These are phyloP conservation scores for Cisticola juncidis DNA, from an alignment of 2,113 vertebrate species.

Conservation along the genomic window DNA sequence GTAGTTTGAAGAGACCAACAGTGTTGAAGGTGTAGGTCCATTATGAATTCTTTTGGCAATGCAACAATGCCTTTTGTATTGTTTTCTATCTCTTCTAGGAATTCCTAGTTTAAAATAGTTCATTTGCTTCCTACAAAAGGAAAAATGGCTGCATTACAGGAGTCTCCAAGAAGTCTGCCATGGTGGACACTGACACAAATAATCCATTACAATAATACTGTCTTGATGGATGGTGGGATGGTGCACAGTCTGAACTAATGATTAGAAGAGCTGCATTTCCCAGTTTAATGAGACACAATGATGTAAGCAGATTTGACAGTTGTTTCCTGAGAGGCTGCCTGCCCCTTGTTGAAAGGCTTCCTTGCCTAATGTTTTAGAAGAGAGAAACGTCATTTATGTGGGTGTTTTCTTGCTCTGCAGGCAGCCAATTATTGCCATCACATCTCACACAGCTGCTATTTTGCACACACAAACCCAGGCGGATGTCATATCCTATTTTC, in stretches of 20 bases:
- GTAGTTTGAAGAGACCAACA: background rate
- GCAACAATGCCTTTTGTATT: background rate
- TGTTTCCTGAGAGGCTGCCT: conserved; percentile 12
- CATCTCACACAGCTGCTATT: conserved; percentile 27
- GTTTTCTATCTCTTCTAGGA: background rate
- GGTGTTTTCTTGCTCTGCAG: conserved; percentile 53
- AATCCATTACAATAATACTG: background rate
- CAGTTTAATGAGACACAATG: conserved; percentile 36
- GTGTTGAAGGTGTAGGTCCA: background rate
- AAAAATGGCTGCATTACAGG: background rate
- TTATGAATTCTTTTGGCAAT: background rate
- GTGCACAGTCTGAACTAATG: background rate
- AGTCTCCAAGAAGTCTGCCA: background rate
- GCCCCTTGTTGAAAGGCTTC: conserved; percentile 10
- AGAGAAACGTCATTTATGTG: background rate
- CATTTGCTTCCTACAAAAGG: background rate
- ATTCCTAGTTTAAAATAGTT: background rate
- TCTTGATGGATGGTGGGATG: background rate
- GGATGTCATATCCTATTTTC: conserved; percentile 37
- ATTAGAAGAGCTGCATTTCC: conserved; percentile 10
- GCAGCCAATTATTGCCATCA: conserved; percentile 57
- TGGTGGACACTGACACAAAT: background rate
- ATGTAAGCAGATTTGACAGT: conserved; percentile 41
- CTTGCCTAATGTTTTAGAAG: conserved; percentile 5
- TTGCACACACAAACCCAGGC: background rate